Conservation (phyloP, 2,113 vertebrate genomes). For the Clarias magur region DNA sequence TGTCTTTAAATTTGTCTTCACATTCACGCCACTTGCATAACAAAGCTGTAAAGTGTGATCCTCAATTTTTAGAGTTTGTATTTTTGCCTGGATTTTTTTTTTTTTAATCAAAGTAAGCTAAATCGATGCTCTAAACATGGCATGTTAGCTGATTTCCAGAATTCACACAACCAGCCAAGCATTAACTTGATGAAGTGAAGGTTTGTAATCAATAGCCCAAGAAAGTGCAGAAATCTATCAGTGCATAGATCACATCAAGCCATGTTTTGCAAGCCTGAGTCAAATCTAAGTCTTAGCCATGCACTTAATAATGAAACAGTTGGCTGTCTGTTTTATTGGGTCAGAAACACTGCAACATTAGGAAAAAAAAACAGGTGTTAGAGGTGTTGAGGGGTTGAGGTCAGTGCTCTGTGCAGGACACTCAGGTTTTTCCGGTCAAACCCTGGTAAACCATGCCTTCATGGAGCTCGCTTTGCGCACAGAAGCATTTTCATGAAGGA, state of each 20-base stretch:
- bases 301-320: background rate
- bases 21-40: too few species aligned
- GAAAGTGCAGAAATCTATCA: background rate
- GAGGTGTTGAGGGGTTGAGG: too few species aligned
- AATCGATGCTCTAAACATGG: background rate
- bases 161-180: background rate
- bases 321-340: background rate
- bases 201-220: background rate
- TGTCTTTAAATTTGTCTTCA: too few species aligned
- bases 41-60: too few species aligned
- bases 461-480: too few species aligned
- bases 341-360: background rate
- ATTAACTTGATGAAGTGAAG: background rate
- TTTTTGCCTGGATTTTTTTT: too few species aligned
- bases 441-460: too few species aligned
- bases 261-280: background rate
- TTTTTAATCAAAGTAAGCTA: background rate
- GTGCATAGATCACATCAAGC: background rate
- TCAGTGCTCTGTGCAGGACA: too few species aligned
- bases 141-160: background rate
- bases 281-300: background rate
- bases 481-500: too few species aligned
- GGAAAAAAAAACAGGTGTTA: too few species aligned
- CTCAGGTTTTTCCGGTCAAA: too few species aligned
- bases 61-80: too few species aligned